phyloP scores from a whole-genome alignment of 1,140 invertebrate species.

The Papilio polyxenes region DNA sequence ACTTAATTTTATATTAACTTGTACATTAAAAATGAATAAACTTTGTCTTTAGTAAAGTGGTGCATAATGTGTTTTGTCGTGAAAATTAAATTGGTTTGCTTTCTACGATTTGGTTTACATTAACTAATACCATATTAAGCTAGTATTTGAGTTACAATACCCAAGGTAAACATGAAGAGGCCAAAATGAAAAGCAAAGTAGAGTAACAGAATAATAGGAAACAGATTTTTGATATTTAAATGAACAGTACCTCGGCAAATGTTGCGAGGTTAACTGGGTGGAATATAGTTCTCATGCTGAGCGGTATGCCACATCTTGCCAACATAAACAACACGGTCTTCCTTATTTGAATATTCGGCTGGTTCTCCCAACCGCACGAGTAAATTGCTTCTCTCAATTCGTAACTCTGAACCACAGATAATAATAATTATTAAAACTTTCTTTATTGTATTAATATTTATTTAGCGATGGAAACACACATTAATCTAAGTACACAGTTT shows the following conservation, averaged over 20 bases:
- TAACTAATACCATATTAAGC: no score
- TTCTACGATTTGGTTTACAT: no score
- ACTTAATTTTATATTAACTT: no score
- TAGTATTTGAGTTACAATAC: no score
- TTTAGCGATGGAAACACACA: neutral
- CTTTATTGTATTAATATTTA: neutral
- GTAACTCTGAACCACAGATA: constrained; percentile 50
- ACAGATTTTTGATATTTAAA: neutral
- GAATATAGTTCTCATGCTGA: constrained; percentile 59
- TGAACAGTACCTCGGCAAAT: constrained; percentile 56
- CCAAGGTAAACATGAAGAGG: no score
- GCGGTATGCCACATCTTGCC: constrained; percentile 50
- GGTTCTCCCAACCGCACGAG: constrained; percentile 59
- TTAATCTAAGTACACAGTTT: neutral
- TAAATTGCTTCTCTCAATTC: constrained; percentile 58
- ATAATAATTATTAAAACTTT: constrained; percentile 23
- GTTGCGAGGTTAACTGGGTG: constrained; percentile 59
- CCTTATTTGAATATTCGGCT: constrained; percentile 46
- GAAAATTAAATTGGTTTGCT: no score
- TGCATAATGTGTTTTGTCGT: no score
- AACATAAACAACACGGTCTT: constrained; percentile 60
- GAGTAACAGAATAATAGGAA: no score
- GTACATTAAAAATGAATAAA: no score
- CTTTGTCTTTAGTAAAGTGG: neutral
- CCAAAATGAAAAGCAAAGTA: no score